These are phyloP conservation scores for Coptodon rendalli DNA, from an alignment of 2,113 vertebrate genomes.

Conservation along the genomic window DNA sequence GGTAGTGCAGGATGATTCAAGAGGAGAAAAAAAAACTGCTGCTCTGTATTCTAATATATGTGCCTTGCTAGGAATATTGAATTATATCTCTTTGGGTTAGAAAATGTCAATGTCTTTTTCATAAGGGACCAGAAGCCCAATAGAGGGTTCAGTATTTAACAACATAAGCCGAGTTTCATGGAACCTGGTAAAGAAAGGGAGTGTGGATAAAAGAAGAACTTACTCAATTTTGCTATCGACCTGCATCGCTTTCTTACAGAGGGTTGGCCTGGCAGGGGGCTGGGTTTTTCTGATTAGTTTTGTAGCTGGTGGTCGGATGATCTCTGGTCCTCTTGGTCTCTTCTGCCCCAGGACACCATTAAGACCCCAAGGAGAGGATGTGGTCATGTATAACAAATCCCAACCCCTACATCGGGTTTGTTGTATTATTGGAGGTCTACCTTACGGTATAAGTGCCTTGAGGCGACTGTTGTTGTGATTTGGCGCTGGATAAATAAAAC, in stretches of 20 bases:
- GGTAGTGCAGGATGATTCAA: not conserved
- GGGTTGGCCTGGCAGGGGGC: not conserved
- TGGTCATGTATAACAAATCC: not conserved
- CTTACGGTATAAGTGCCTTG: not conserved
- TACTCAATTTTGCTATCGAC: not conserved
- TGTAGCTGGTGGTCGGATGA: not conserved
- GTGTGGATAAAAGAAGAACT: not conserved
- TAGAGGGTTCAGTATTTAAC: not conserved
- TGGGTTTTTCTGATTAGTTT: not conserved
- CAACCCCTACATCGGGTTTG: not conserved
- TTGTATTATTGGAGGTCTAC: not conserved
- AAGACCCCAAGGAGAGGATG: not conserved
- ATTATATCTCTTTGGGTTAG: not conserved
- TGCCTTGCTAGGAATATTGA: not conserved
- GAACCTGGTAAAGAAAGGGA: not conserved
- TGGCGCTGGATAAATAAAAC: not conserved
- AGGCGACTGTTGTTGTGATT: not conserved
- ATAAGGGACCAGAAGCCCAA: not conserved
- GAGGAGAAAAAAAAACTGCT: not conserved
- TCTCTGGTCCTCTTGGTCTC: not conserved
- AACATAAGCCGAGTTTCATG: not conserved
- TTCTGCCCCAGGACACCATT: not conserved
- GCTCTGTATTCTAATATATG: not conserved
- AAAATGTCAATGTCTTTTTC: not conserved
- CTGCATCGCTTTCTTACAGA: not conserved